Evolutionary conservation across 1,140 invertebrate species (phyloP).

Genomic region (Scaptomyza montana): DNA sequence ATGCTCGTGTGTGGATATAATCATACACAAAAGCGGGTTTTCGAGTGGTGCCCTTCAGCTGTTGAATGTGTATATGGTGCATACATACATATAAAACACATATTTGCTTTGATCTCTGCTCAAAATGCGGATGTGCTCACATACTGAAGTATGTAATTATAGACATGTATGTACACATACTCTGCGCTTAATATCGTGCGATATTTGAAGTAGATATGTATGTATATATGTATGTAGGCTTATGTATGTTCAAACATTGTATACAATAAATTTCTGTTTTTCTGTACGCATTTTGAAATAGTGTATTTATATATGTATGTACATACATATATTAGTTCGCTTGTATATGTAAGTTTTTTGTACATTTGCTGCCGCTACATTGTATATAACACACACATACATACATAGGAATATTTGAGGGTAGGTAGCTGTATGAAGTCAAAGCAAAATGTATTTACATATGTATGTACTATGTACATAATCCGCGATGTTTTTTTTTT

Average conservation of each 20-base stretch:
- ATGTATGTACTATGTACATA: not conserved
- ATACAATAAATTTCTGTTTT: too few relatives aligned
- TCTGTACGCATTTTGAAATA: not conserved
- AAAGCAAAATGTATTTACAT: not conserved
- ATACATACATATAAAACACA: not conserved
- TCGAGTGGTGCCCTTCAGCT: slow-evolving; percentile 4
- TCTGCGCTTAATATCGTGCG: not conserved
- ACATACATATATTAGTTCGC: not conserved
- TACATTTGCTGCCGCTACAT: too few relatives aligned
- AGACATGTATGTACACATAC: not conserved
- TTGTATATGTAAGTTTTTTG: too few relatives aligned
- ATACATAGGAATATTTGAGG: slow-evolving; percentile 1
- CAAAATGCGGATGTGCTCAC: slow-evolving; percentile 8
- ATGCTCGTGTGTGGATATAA: not conserved
- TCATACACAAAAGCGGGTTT: not conserved
- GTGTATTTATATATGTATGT: not conserved
- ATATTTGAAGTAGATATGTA: not conserved
- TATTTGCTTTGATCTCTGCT: slow-evolving; percentile 42
- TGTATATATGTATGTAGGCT: too few relatives aligned
- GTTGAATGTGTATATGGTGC: slow-evolving; percentile 1
- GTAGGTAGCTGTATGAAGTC: slow-evolving; percentile 11
- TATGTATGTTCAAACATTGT: too few relatives aligned
- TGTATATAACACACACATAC: too few relatives aligned
- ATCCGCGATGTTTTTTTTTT: slow-evolving; percentile 27
- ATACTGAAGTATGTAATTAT: slow-evolving; percentile 3